Conservation (phyloP, 2,888 invertebrate genomes). For the Andrena flavipes region DNA sequence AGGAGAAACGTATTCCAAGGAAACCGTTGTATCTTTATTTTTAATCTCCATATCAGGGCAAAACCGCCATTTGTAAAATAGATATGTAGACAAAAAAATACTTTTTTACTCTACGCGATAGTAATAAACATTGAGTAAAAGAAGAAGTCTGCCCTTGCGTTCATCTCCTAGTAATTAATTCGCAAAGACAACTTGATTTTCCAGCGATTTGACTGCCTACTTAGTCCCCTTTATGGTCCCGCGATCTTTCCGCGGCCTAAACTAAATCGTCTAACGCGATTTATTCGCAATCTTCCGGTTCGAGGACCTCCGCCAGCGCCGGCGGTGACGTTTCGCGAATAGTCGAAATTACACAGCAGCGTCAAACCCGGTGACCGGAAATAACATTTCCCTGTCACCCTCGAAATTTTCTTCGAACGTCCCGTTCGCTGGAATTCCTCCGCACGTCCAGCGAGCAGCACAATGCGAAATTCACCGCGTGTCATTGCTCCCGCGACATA, state of each 20-base stretch:
- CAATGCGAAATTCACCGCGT: not conserved
- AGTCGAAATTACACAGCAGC: not conserved
- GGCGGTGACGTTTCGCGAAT: not conserved
- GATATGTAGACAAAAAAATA: too few species aligned
- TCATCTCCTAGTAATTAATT: too few species aligned
- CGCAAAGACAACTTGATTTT: too few species aligned
- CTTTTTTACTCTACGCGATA: too few species aligned
- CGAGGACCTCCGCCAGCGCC: not conserved
- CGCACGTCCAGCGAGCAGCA: not conserved
- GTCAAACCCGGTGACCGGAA: constrained; percentile 24
- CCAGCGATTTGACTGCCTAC: too few species aligned
- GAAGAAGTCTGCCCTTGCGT: too few species aligned
- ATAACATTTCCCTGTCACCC: constrained; percentile 3
- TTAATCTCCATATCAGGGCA: too few species aligned
- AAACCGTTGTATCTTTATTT: too few species aligned
- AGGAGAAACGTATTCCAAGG: too few species aligned
- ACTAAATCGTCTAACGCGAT: constrained; percentile 7
- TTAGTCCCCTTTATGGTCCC: too few species aligned
- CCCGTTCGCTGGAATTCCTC: not conserved
- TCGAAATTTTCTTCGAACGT: constrained; percentile 13
- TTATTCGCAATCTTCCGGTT: not conserved
- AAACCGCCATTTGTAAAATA: too few species aligned
- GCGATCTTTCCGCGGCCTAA: not conserved
- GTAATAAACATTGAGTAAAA: too few species aligned
- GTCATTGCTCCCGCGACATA: not conserved